phyloP scores from a whole-genome alignment of 2,888 invertebrate genomes.

The Drosophila colorata region DNA sequence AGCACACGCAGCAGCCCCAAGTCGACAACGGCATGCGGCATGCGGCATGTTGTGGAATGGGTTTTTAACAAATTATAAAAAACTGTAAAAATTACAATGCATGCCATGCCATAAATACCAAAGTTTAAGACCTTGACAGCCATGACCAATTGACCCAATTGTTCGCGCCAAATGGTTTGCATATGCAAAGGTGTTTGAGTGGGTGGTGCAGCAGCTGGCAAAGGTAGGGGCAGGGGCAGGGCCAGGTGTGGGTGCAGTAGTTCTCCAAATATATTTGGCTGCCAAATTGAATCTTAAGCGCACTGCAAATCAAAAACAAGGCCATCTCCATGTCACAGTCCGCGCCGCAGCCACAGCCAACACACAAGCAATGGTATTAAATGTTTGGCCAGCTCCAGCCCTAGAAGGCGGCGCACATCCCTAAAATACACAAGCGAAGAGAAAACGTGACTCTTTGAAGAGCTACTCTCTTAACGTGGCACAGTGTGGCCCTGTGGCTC shows the following conservation, averaged over 20 bases:
- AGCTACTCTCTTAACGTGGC: constrained; percentile 41
- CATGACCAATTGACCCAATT: constrained; percentile 77
- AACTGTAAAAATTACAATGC: constrained; percentile 58
- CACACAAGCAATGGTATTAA: constrained; percentile 10
- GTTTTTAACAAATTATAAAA: constrained; percentile 64
- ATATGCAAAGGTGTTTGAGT: constrained; percentile 49
- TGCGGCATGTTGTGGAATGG: constrained; percentile 31
- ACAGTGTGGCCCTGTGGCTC: constrained; percentile 10
- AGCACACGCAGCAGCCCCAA: constrained; percentile 57
- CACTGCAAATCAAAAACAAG: constrained; percentile 48
- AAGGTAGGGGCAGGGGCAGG: too few relatives aligned
- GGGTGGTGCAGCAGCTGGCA: constrained; percentile 1
- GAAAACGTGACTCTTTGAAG: constrained; percentile 23
- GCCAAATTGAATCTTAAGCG: constrained; percentile 68
- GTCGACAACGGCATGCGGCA: constrained; percentile 6
- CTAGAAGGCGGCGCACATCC: constrained; percentile 6
- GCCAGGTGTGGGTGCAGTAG: constrained; percentile 16
- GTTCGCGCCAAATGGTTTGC: constrained; percentile 57
- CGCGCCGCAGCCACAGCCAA: constrained; percentile 13
- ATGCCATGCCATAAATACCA: constrained; percentile 72
- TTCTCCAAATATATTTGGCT: constrained; percentile 7
- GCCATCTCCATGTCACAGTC: constrained; percentile 28
- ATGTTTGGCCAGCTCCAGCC: constrained; percentile 21
- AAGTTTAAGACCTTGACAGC: constrained; percentile 72
- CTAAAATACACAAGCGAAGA: constrained; percentile 18